Base-by-base conservation (phyloP, 2,888 invertebrate species). In the Leptopilina drosophilae region DNA sequence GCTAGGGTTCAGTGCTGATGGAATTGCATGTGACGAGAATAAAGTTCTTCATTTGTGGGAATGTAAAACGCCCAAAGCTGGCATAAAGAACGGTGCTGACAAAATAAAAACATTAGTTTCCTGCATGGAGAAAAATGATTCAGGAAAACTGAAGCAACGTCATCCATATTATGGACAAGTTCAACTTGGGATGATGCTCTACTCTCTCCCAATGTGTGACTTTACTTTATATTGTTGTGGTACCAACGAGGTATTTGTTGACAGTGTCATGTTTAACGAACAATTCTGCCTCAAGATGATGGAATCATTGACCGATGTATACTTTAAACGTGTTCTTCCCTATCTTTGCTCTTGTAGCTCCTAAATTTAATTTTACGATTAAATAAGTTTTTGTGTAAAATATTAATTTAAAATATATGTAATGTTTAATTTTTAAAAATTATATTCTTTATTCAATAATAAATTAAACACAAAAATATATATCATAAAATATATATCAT, bases 81-180 rank as follows among this genome's bases (percentile, higher is more conserved):
- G 53, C 53, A 56, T 56, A 56, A 56, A 56, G 3, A 56, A 56
- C 14, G 12, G 53, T 56, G 53, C 53, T 56, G 53, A 56, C 53
- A 56, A 56, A 56, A 56, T 56, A 56, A 56, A 56, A 56, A 56
- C 53, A 56, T 56, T 56, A 56, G 53, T 56, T 56, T 56, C 53
- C 12, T 56, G 53, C 53, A 56, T 56, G 53, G 53, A 56, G 0
- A 56, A 56, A 12, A 56, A 56, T 8, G 53, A 56, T 56, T 56
- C 12, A 56, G 53, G 53, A 56, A 56, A 56, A 56, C 53, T 56
- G 53, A 56, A 56, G 53, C 53, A 56, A 56, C 53, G 53, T 56
- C 53, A 56, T 56, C 53, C 53, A 56, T 56, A 56, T 56, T 3
- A 56, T 56, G 53, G 53, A 56, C 53, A 56, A 3, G 53, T 56